Conservation (phyloP, 2,113 vertebrate species). For the Cheirogaleus medius region DNA sequence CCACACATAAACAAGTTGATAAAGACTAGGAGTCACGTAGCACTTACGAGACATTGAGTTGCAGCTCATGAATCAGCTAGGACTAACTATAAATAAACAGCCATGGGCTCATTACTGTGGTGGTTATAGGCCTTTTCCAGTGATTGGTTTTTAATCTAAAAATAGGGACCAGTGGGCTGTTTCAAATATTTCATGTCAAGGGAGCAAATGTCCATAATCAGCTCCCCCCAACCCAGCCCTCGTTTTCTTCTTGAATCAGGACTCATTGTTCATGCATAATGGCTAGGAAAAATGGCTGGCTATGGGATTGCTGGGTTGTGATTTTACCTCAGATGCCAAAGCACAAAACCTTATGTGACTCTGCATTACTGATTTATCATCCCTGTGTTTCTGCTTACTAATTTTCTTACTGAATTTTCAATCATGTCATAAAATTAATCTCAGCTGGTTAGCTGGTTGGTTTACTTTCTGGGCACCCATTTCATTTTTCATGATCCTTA, state of each 20-base stretch:
- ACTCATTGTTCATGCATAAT: constrained; percentile 32
- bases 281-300: neutral
- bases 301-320: neutral
- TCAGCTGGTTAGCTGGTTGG: constrained; percentile 20
- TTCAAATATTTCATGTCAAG: constrained; percentile 71
- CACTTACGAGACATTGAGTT: constrained; percentile 70
- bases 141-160: constrained; percentile 66
- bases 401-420: constrained; percentile 52
- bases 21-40: constrained; percentile 72
- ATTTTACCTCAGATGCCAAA: constrained; percentile 43
- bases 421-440: constrained; percentile 46
- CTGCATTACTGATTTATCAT: constrained; percentile 4
- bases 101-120: constrained; percentile 72
- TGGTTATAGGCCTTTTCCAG: constrained; percentile 58
- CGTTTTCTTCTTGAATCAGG: constrained; percentile 36
- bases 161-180: constrained; percentile 51
- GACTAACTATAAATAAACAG: constrained; percentile 71
- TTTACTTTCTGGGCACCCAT: constrained; percentile 29
- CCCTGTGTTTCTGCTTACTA: constrained; percentile 22
- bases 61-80: constrained; percentile 74
- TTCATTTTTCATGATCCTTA: neutral
- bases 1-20: constrained; percentile 77
- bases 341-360: neutral
- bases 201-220: constrained; percentile 29
- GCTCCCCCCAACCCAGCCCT: neutral